Conservation (phyloP, 2,113 vertebrate genomes). For the Podarcis muralis region DNA sequence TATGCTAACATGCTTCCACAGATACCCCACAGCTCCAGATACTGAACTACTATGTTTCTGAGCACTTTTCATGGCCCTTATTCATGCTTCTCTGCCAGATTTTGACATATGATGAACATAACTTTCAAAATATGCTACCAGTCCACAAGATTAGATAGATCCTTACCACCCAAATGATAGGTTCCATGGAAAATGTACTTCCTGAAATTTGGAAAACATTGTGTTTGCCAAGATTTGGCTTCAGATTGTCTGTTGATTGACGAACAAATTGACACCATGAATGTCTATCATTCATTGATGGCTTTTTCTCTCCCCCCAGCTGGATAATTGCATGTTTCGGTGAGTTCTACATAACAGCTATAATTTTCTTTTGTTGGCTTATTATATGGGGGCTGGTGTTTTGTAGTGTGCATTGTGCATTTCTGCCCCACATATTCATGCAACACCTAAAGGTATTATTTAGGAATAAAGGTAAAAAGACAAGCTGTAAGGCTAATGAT, state of each 20-base stretch:
- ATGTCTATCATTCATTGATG: not conserved
- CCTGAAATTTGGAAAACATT: not conserved
- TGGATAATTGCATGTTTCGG: constrained; percentile 12
- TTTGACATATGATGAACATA: not conserved
- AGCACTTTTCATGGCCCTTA: not conserved
- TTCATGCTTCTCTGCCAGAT: not conserved
- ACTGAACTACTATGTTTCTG: not conserved
- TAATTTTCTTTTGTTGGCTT: constrained; percentile 25
- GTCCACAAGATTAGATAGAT: not conserved
- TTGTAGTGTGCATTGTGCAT: not conserved
- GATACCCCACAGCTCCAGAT: not conserved
- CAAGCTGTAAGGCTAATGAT: not conserved
- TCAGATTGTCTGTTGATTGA: not conserved
- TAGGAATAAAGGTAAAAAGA: not conserved
- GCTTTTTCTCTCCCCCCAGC: not conserved
- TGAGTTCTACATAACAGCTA: not conserved
- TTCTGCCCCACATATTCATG: not conserved
- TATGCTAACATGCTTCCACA: not conserved
- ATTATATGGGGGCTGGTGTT: not conserved
- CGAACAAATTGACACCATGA: not conserved
- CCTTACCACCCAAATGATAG: not conserved
- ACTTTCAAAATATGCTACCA: not conserved
- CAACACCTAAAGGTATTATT: not conserved
- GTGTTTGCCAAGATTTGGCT: not conserved
- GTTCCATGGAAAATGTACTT: not conserved